Evolutionary conservation across 1,140 invertebrate species (phyloP).

Genomic region (Ceratina japonica): DNA sequence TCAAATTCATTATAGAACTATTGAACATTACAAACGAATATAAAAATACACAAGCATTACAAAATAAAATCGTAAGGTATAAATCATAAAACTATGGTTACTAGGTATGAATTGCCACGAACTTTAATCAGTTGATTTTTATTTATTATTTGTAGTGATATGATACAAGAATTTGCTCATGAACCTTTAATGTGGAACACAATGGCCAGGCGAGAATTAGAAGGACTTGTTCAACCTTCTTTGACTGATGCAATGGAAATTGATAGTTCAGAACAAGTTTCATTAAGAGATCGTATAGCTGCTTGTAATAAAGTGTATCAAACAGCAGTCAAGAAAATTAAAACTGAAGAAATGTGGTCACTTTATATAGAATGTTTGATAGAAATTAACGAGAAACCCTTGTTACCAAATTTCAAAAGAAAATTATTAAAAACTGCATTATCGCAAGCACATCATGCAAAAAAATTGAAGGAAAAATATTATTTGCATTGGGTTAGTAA

Average conservation of each 20-base stretch:
- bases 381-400: constrained; percentile 76
- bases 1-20: constrained; percentile 78
- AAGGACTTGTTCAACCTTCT: constrained; percentile 71
- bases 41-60: constrained; percentile 76
- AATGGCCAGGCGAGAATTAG: constrained; percentile 79
- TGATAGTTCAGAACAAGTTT: constrained; percentile 56
- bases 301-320: constrained; percentile 78
- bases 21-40: constrained; percentile 80
- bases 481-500: constrained; percentile 78
- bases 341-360: constrained; percentile 80
- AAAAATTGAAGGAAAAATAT: constrained; percentile 78
- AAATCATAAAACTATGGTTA: not conserved
- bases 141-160: constrained; percentile 74
- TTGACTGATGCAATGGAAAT: constrained; percentile 54
- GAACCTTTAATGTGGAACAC: constrained; percentile 81
- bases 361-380: constrained; percentile 79
- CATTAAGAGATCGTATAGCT: constrained; percentile 72
- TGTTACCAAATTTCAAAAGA: constrained; percentile 76
- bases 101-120: too few species aligned
- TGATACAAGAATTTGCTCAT: constrained; percentile 74
- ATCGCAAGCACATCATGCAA: constrained; percentile 74
- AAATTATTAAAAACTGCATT: constrained; percentile 78
- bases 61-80: constrained; percentile 79
- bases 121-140: constrained; percentile 5
- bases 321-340: constrained; percentile 79